Conservation (phyloP, 2,113 vertebrate species). For the Okapia johnstoni region DNA sequence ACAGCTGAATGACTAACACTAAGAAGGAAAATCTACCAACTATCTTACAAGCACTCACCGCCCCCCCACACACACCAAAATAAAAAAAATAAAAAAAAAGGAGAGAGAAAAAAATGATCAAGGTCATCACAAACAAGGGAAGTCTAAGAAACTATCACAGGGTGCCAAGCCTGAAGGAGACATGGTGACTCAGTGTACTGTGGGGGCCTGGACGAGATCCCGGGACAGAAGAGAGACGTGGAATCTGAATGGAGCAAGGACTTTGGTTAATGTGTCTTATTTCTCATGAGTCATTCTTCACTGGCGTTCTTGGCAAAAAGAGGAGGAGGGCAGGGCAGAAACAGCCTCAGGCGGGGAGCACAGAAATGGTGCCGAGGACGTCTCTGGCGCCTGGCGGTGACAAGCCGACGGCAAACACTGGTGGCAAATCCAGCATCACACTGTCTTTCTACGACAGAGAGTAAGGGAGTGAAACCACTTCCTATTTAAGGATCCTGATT, state of each 20-base stretch:
- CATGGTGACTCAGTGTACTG: too few species aligned
- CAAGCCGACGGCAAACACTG: slow-evolving; percentile 4
- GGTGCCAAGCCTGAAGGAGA: not conserved
- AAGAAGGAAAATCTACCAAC: not conserved
- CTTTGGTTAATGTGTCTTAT: not conserved
- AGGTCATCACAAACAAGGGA: not conserved
- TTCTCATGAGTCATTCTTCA: not conserved
- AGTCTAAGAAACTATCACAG: not conserved
- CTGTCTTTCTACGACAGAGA: slow-evolving; percentile 20
- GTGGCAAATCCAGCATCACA: not conserved
- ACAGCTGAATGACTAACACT: not conserved
- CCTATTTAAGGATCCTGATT: slow-evolving; percentile 72
- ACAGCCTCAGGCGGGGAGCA: not conserved
- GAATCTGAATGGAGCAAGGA: not conserved
- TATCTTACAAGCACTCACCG: not conserved
- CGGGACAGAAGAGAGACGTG: not conserved
- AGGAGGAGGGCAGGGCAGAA: not conserved
- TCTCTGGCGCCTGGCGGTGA: not conserved
- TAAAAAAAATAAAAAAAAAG: not conserved
- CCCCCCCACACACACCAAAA: not conserved
- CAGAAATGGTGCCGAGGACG: not conserved
- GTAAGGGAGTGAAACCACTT: slow-evolving; percentile 29
- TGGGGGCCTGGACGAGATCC: not conserved
- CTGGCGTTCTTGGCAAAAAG: not conserved
- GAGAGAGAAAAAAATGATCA: not conserved